phyloP scores from a whole-genome alignment of 1,140 invertebrate species.

The Chlorops oryzae region DNA sequence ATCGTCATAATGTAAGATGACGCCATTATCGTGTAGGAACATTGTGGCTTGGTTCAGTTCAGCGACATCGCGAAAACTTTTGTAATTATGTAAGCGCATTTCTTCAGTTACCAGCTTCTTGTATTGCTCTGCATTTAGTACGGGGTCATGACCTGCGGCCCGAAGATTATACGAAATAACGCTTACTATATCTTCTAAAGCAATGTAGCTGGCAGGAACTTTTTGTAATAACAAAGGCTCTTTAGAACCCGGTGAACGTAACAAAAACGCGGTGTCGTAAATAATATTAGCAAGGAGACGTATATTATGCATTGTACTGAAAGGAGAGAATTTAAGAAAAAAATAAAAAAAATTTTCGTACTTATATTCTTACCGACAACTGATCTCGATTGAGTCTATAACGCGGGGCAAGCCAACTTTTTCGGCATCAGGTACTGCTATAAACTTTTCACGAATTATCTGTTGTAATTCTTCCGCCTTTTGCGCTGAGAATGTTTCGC shows the following conservation, averaged over 20 bases:
- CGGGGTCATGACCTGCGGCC: slow-evolving; percentile 69
- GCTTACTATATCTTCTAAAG: slow-evolving; percentile 85
- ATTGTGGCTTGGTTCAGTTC: slow-evolving; percentile 93
- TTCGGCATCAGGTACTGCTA: slow-evolving; percentile 90
- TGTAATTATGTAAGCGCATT: slow-evolving; percentile 56
- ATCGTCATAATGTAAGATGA: slow-evolving; percentile 97
- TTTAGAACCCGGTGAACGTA: slow-evolving; percentile 84
- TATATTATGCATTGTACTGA: slow-evolving; percentile 84
- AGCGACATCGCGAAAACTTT: slow-evolving; percentile 64
- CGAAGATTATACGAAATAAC: slow-evolving; percentile 69
- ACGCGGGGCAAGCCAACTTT: slow-evolving; percentile 92
- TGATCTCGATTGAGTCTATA: slow-evolving; percentile 87
- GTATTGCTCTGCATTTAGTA: slow-evolving; percentile 82
- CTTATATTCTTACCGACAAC: slow-evolving; percentile 45
- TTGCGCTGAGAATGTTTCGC: slow-evolving; percentile 60
- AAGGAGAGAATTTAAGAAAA: slow-evolving; percentile 27
- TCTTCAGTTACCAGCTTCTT: slow-evolving; percentile 64
- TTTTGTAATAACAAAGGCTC: slow-evolving; percentile 87
- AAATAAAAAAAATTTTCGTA: slow-evolving; percentile 2
- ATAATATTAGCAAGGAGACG: slow-evolving; percentile 86
- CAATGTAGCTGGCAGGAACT: slow-evolving; percentile 92
- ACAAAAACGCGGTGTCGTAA: slow-evolving; percentile 88
- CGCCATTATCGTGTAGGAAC: slow-evolving; percentile 96
- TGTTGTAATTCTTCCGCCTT: slow-evolving; percentile 82
- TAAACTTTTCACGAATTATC: slow-evolving; percentile 81